phyloP scores from a whole-genome alignment of 1,140 invertebrate species.

The Cherax quadricarinatus region DNA sequence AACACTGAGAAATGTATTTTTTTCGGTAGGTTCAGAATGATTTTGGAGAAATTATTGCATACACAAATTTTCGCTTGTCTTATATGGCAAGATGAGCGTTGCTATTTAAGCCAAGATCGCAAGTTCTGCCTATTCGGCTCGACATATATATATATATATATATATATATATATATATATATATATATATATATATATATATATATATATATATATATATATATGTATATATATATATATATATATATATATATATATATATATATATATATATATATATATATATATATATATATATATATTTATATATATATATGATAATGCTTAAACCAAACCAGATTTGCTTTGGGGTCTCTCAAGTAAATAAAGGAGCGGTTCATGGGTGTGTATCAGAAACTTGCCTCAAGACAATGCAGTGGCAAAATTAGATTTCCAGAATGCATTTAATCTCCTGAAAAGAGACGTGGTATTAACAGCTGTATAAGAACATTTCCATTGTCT shows the following conservation, averaged over 20 bases:
- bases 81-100: too few species aligned
- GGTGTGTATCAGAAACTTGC: not conserved
- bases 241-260: not conserved
- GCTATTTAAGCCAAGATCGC: too few species aligned
- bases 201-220: slow-evolving; percentile 9
- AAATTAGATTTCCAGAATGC: too few species aligned
- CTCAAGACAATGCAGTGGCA: too few species aligned
- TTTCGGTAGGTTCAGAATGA: too few species aligned
- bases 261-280: not conserved
- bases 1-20: too few species aligned
- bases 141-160: slow-evolving; percentile 3
- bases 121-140: too few species aligned
- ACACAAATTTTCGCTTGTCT: too few species aligned
- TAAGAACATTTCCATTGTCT: too few species aligned
- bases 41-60: too few species aligned
- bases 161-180: not conserved
- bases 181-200: not conserved
- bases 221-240: not conserved
- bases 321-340: not conserved
- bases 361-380: not conserved
- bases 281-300: slow-evolving; percentile 5
- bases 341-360: not conserved
- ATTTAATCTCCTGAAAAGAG: too few species aligned
- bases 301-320: not conserved
- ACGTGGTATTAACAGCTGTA: too few species aligned